Evolutionary conservation across 2,113 vertebrate species (phyloP).

Genomic region (Dryoscopus gambensis): DNA sequence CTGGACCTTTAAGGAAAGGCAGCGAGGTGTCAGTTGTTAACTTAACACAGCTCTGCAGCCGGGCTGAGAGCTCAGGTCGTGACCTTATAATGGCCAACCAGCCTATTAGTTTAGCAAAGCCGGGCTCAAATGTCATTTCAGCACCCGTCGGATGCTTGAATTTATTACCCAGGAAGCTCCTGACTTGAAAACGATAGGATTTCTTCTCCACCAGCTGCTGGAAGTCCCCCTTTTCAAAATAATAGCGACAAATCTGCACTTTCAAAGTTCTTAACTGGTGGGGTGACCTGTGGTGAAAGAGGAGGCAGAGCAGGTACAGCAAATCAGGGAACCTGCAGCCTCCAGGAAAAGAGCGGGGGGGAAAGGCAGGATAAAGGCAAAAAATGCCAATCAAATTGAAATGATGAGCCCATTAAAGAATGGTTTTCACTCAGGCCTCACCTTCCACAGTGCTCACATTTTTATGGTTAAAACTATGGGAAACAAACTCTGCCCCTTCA

Average conservation of each 20-base stretch:
- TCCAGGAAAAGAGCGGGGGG: neutral
- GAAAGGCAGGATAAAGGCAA: constrained; percentile 9
- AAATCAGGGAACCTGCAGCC: constrained; percentile 23
- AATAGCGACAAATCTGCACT: constrained; percentile 51
- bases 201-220: constrained; percentile 44
- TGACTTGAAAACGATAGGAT: constrained; percentile 59
- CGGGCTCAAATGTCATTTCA: constrained; percentile 14
- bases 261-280: constrained; percentile 34
- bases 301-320: constrained; percentile 45
- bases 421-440: constrained; percentile 60
- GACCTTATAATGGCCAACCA: constrained; percentile 67
- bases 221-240: constrained; percentile 43
- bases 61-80: constrained; percentile 55
- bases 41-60: constrained; percentile 42
- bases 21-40: constrained; percentile 41
- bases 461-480: neutral
- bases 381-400: constrained; percentile 66
- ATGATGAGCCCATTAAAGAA: constrained; percentile 76
- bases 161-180: constrained; percentile 64
- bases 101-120: constrained; percentile 70
- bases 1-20: neutral
- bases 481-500: constrained; percentile 32
- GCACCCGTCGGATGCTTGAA: constrained; percentile 22
- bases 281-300: constrained; percentile 21
- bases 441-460: neutral